A percentile compares a stretch with the other conserved stretches of the same genome.
Evolutionary conservation across 2,113 vertebrate genomes (phyloP).

Genomic region (Oreochromis spilurus): DNA sequence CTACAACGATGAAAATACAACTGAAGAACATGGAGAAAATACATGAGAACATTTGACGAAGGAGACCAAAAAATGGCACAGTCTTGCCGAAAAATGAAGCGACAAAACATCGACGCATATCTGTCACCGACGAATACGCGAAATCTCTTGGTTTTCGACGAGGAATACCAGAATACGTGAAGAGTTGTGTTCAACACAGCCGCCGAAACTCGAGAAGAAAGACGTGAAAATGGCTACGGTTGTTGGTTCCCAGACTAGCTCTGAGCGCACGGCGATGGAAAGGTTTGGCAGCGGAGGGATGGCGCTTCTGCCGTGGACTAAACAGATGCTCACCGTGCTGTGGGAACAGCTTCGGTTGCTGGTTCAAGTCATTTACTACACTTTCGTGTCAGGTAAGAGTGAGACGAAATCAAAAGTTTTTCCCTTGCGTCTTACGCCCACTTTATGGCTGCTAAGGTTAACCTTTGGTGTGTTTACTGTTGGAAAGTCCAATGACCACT

Average conservation of each 20-base stretch:
- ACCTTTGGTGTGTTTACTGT: background rate
- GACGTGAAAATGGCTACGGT: conserved; percentile 52
- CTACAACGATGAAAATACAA: background rate
- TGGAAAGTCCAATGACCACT: background rate
- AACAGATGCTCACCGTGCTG: conserved; percentile 68
- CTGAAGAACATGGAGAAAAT: conserved; percentile 45
- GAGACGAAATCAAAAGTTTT: background rate
- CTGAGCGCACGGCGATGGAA: conserved; percentile 56
- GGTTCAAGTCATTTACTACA: conserved; percentile 75
- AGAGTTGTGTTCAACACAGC: background rate
- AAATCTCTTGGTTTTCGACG: conserved; percentile 38
- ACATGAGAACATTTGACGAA: conserved; percentile 16
- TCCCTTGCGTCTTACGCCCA: background rate
- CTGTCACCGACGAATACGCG: conserved; percentile 33
- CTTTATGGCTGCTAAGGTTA: background rate
- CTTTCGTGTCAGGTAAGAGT: conserved; percentile 64
- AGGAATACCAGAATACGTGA: conserved; percentile 75
- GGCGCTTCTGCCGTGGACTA: conserved; percentile 73
- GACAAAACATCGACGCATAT: background rate
- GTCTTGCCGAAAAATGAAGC: conserved; percentile 56
- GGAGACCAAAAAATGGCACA: conserved; percentile 3
- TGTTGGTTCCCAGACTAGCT: conserved; percentile 3
- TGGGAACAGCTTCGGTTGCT: conserved; percentile 74
- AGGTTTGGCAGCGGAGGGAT: conserved; percentile 59
- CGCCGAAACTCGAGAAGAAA: background rate